Conservation (phyloP, 35 echinoderm and acorn worm genomes). For the Holothuria glaberrima region DNA sequence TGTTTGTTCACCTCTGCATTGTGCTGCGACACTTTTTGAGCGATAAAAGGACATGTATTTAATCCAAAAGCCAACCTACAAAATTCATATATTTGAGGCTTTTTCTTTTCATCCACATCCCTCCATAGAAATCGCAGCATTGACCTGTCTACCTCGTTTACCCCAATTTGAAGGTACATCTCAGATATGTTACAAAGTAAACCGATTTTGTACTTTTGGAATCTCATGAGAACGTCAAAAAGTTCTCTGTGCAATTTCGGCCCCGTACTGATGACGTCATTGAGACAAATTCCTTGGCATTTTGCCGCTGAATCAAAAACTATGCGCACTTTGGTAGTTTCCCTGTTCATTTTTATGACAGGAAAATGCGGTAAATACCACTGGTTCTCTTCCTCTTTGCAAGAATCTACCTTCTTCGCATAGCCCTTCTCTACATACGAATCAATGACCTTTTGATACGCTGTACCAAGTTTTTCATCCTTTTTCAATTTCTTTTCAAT, state of each 20-base stretch:
- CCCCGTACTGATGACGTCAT: conserved; percentile 51
- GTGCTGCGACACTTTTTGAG: conserved; percentile 27
- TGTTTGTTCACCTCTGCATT: conserved; percentile 7
- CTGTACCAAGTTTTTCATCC: not conserved
- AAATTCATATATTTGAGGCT: conserved; percentile 43
- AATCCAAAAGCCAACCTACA: conserved; percentile 39
- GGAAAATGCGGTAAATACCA: conserved; percentile 70
- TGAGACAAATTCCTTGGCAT: conserved; percentile 15
- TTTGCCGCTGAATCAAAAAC: conserved; percentile 55
- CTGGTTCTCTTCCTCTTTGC: not conserved
- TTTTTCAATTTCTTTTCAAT: conserved; percentile 43
- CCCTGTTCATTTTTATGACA: conserved; percentile 46
- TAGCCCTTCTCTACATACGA: conserved; percentile 50
- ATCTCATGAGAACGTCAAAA: conserved; percentile 49
- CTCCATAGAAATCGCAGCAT: conserved; percentile 57
- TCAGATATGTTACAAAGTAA: conserved; percentile 46
- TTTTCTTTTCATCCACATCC: not conserved
- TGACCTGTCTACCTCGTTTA: conserved; percentile 32
- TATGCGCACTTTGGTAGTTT: conserved; percentile 62
- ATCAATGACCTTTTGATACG: conserved; percentile 46
- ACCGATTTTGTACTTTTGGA: conserved; percentile 42
- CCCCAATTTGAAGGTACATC: conserved; percentile 14
- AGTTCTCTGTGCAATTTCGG: conserved; percentile 63
- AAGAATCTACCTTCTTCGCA: conserved; percentile 18
- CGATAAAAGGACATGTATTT: conserved; percentile 30